Evolutionary conservation across 2,888 invertebrate genomes (phyloP), one percentile per base, ranked within the genome.

Genomic region (Perdita meconis): DNA sequence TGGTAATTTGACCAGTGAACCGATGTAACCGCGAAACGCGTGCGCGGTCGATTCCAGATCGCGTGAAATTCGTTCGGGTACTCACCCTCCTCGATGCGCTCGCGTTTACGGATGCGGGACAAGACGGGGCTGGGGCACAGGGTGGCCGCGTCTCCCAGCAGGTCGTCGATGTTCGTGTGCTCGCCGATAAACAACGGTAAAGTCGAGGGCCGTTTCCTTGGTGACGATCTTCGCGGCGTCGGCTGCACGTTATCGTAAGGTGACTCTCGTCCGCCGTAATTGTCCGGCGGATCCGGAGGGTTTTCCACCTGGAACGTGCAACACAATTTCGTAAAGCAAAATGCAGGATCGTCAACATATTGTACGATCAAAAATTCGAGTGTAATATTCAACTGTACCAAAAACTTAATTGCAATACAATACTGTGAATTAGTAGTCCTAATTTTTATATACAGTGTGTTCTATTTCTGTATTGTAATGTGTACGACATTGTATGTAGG

Each of bases 111-210:
- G 71, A 87, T 76, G 10, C 87, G 87, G 19, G 87, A 87, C 69
- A 85, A 73, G 53, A 87, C 79, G 2, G 89, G 87, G 60, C 87
- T 90, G 44, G 86, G 88, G 22, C 84, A 77, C 40, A 86, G 87
- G 34, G 55, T 44, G 24, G 89, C 85, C 60, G 90, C 82, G 42
- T 89, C 89, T 56, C 97, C 98, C 76, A 98, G 93, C 90, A 98
- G 95, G 89, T 98, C 98, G 90, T 98, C 98, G 85, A 98, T 97
- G 92, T 97, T 97, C 50, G 96, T 96, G 92, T 97, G 97, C 69
- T 95, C 95, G 12, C 97, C 97, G 83, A 97, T 97, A 91, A 97
- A 98, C 66, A 95, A 92, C 67, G 93, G 93, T 90, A 90, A 81
- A 30, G 89, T 90, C 3, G 89, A 83, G 36, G 92, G 89, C 63